Evolutionary conservation across 2,113 vertebrate genomes (phyloP).

Genomic region (Corynorhinus townsendii): DNA sequence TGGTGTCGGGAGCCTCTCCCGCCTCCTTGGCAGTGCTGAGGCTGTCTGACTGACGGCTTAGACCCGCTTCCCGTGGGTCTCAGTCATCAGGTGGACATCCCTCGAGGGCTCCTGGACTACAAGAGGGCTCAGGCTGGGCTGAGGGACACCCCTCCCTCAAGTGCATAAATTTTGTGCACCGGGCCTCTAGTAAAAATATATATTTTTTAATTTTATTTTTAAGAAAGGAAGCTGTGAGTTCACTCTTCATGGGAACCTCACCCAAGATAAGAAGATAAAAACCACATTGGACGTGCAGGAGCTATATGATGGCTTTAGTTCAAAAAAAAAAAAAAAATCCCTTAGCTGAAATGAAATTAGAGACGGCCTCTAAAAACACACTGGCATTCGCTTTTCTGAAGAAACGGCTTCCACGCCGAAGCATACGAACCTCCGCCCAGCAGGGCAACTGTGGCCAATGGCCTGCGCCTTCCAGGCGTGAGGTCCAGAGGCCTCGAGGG

Average conservation of each 20-base stretch:
- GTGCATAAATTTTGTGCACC: no score
- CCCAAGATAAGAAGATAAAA: neutral
- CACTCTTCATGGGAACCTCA: neutral
- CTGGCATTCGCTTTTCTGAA: neutral
- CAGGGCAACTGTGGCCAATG: constrained; percentile 23
- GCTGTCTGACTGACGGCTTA: no score
- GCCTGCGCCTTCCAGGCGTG: constrained; percentile 5
- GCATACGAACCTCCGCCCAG: neutral
- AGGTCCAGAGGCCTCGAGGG: constrained; percentile 10
- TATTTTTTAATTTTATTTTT: no score
- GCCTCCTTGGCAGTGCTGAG: no score
- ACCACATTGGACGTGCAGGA: neutral
- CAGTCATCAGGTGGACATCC: no score
- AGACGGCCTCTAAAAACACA: constrained; percentile 17
- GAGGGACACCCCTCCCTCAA: no score
- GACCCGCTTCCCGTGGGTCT: no score
- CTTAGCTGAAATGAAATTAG: constrained; percentile 1
- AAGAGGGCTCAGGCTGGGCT: no score
- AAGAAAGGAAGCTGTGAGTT: neutral
- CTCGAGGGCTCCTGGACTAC: no score
- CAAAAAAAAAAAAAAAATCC: neutral
- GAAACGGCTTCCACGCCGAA: constrained; percentile 11
- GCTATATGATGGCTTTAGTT: neutral
- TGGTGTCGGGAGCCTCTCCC: no score
- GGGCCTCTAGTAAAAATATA: no score